These are phyloP conservation scores for Myiagra hebetior DNA, from an alignment of 2,113 vertebrate species.

Conservation along the genomic window DNA sequence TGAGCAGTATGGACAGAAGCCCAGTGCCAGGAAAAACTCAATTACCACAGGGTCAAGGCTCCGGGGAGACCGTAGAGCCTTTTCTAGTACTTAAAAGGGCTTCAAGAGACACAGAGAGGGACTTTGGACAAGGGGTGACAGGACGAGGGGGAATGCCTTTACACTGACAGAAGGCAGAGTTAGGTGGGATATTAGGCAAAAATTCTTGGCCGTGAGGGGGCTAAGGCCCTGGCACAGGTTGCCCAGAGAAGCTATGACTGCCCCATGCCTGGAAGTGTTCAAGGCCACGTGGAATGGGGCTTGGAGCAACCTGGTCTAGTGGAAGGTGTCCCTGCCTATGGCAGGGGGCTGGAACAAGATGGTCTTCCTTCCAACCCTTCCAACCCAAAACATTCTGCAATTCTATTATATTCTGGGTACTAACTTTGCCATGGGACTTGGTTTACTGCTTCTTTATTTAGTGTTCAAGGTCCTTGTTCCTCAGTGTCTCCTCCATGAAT, in stretches of 20 bases:
- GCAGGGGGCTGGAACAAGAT: background rate
- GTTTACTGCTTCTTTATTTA: background rate
- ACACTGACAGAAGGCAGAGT: background rate
- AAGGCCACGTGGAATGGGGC: background rate
- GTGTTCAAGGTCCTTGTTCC: background rate
- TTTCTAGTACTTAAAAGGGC: background rate
- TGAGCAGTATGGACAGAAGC: background rate
- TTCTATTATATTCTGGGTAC: background rate
- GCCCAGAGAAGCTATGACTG: background rate
- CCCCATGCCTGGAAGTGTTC: background rate
- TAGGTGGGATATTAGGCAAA: background rate
- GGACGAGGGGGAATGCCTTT: background rate
- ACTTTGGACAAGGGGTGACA: background rate
- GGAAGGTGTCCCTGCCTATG: background rate
- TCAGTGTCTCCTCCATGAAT: background rate
- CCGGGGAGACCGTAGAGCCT: background rate
- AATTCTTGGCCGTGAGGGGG: background rate
- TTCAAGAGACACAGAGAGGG: background rate
- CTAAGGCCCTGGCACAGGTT: background rate
- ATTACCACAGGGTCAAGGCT: background rate
- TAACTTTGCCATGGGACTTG: background rate
- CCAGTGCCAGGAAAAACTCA: background rate
- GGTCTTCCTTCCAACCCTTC: background rate
- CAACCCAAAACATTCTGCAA: background rate
- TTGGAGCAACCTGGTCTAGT: background rate